These are phyloP conservation scores for Nyctalus aviator DNA, from an alignment of 2,797 vertebrate genomes.

Conservation along the genomic window DNA sequence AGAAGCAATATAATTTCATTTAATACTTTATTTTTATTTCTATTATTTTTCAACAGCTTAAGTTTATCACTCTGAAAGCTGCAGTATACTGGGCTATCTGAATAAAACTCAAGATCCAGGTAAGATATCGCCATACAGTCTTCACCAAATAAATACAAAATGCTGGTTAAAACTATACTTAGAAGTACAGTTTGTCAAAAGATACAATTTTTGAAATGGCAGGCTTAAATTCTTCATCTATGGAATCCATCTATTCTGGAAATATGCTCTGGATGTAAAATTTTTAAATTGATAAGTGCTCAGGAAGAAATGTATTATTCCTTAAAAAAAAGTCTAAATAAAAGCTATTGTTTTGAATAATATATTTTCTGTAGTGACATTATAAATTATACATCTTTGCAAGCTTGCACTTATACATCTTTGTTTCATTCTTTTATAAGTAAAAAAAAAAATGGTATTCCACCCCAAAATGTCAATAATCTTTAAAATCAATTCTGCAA, in stretches of 20 bases:
- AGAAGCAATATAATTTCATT: conserved; percentile 10
- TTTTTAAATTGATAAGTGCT: background rate
- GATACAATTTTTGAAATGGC: background rate
- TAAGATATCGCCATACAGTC: background rate
- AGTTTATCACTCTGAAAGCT: background rate
- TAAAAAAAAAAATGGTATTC: conserved; percentile 47
- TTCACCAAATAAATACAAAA: conserved; percentile 18
- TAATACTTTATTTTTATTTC: conserved; percentile 9
- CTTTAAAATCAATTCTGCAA: conserved; percentile 56
- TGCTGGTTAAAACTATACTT: conserved; percentile 12
- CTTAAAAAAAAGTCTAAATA: conserved; percentile 36
- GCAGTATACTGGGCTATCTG: background rate
- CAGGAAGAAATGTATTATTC: background rate
- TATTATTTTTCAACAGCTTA: background rate
- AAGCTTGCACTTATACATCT: background rate
- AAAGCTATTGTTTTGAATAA: conserved; percentile 11
- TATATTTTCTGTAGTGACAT: background rate
- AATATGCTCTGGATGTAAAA: background rate
- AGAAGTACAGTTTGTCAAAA: background rate
- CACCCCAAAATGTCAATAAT: background rate
- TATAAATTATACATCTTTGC: background rate
- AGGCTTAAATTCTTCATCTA: conserved; percentile 24
- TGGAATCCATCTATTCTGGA: background rate
- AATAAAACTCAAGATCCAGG: background rate
- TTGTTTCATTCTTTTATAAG: conserved; percentile 41